Percentiles rank a stretch among this genome's conserved stretches.
Evolutionary conservation across 2,113 vertebrate species (phyloP).

Genomic region (Dolichotis patagonum): DNA sequence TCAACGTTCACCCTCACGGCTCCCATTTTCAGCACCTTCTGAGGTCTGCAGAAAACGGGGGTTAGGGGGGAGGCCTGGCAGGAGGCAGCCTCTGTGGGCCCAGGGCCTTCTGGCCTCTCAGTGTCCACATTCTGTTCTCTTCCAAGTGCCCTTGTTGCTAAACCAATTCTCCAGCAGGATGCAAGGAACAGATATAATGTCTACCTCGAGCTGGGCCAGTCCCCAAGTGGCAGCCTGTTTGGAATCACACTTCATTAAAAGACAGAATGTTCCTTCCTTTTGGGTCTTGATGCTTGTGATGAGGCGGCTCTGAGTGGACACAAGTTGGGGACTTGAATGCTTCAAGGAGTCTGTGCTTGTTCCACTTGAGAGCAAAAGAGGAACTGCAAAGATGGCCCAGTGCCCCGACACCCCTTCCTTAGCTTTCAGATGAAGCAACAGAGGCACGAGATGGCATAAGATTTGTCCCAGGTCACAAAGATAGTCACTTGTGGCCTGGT

Average conservation of each 20-base stretch:
- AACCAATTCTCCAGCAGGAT: not conserved
- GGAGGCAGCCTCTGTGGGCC: not conserved
- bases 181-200: not conserved
- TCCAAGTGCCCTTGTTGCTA: not conserved
- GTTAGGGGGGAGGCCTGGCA: not conserved
- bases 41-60: not conserved
- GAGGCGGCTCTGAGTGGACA: not conserved
- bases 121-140: not conserved
- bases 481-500: accelerated
- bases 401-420: not conserved
- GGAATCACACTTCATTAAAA: conserved; percentile 60
- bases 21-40: not conserved
- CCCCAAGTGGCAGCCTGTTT: not conserved
- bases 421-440: not conserved
- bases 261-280: conserved; percentile 42
- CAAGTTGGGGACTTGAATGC: not conserved
- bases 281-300: not conserved
- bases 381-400: not conserved
- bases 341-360: not conserved
- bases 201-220: accelerated
- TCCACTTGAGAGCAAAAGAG: not conserved
- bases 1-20: accelerated
- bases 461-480: not conserved
- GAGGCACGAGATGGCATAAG: not conserved
- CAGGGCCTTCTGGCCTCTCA: not conserved